These are phyloP conservation scores for Heliocidaris erythrogramma DNA, from an alignment of 35 echinoderm and acorn worm genomes.

Conservation along the genomic window DNA sequence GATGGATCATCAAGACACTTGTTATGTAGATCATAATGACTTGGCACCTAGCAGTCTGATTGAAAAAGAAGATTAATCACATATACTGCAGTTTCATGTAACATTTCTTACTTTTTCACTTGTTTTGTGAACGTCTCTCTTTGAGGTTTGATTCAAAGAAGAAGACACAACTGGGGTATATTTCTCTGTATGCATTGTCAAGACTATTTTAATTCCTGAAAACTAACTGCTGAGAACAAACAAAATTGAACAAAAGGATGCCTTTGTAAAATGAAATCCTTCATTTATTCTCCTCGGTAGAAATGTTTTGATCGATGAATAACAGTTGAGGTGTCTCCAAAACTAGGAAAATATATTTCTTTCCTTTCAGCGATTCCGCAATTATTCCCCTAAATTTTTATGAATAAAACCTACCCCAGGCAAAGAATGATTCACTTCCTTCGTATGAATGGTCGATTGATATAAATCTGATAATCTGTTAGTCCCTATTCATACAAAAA, in stretches of 20 bases:
- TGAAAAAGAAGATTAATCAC: background rate
- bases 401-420: background rate
- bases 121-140: background rate
- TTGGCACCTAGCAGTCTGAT: background rate
- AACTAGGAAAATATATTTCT: background rate
- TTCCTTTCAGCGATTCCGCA: background rate
- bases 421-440: background rate
- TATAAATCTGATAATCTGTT: background rate
- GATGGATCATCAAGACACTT: background rate
- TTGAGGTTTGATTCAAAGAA: background rate
- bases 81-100: background rate
- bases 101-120: background rate
- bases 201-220: background rate
- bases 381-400: background rate
- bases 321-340: background rate
- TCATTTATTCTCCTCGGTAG: background rate
- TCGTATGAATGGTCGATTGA: background rate
- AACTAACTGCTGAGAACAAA: background rate
- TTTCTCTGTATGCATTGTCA: too few relatives aligned
- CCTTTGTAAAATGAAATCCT: background rate
- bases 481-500: background rate
- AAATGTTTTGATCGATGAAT: background rate
- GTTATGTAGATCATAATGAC: background rate
- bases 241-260: background rate
- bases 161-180: background rate